These are phyloP conservation scores for Clitarchus hookeri DNA, from an alignment of 2,888 invertebrate species.

Conservation along the genomic window DNA sequence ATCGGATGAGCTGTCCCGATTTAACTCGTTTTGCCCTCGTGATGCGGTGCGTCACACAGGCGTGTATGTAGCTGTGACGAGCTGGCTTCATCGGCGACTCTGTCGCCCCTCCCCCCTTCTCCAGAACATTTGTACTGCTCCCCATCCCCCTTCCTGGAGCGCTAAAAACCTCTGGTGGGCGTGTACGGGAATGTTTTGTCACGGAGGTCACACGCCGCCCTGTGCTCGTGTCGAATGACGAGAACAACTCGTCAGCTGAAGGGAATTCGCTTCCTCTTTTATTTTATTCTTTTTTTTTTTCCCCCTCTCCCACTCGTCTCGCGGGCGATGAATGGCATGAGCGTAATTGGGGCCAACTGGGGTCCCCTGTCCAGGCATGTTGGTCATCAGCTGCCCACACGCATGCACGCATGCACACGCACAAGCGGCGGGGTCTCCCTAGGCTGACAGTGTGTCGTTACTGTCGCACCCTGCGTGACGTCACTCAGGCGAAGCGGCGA, in stretches of 20 bases:
- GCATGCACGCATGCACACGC: no score
- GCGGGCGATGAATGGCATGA: neutral
- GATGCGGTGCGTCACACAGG: neutral
- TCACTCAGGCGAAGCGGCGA: no score
- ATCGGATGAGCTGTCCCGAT: no score
- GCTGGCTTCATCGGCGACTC: neutral
- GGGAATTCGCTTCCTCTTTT: constrained; percentile 14
- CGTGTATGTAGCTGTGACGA: neutral
- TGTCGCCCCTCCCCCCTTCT: no score
- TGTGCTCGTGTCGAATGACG: neutral
- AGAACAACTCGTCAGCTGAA: neutral
- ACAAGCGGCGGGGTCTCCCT: no score
- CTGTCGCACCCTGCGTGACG: no score
- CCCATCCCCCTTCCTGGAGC: no score
- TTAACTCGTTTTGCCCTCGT: neutral
- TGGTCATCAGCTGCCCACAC: neutral
- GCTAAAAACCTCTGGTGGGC: no score
- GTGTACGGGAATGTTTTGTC: neutral
- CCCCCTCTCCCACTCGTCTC: no score
- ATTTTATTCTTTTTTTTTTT: no score
- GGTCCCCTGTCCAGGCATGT: neutral
- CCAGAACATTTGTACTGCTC: no score
- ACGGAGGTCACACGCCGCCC: neutral
- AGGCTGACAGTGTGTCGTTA: no score
- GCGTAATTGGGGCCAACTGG: constrained; percentile 14